Evolutionary conservation across 2,797 vertebrate genomes (phyloP).

Genomic region (Hippocampus kuda): DNA sequence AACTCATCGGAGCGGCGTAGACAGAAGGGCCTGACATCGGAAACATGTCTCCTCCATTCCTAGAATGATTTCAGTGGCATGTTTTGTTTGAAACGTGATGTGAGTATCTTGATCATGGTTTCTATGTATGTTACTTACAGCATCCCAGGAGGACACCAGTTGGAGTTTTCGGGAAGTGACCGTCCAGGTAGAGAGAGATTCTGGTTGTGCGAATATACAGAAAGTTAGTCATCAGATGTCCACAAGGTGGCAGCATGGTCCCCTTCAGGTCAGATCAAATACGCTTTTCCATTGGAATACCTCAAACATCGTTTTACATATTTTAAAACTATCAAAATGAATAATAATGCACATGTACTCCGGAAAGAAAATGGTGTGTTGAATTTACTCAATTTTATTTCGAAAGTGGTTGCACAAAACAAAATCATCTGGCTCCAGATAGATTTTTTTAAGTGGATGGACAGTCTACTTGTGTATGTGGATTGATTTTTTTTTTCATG

Average conservation of each 20-base stretch:
- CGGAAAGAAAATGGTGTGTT: too few relatives aligned
- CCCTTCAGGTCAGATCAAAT: not conserved
- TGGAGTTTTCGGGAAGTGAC: not conserved
- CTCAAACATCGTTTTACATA: not conserved
- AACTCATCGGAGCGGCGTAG: not conserved
- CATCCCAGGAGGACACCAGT: conserved; percentile 6
- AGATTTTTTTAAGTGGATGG: too few relatives aligned
- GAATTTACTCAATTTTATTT: too few relatives aligned
- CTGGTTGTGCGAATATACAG: not conserved
- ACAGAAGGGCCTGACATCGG: conserved; percentile 1
- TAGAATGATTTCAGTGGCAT: not conserved
- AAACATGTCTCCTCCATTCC: conserved; percentile 3
- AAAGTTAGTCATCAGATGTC: not conserved
- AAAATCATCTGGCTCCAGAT: too few relatives aligned
- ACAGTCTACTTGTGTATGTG: too few relatives aligned
- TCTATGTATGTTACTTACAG: not conserved
- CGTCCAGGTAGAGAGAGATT: not conserved
- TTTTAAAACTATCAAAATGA: not conserved
- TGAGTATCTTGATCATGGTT: not conserved
- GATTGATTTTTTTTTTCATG: too few relatives aligned
- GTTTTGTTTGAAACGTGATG: not conserved
- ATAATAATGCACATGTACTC: too few relatives aligned
- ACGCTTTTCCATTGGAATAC: not conserved
- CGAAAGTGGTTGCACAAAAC: too few relatives aligned
- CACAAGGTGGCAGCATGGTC: not conserved